Evolutionary conservation across 1,140 invertebrate genomes (phyloP).

Genomic region (Hyphantria cunea): DNA sequence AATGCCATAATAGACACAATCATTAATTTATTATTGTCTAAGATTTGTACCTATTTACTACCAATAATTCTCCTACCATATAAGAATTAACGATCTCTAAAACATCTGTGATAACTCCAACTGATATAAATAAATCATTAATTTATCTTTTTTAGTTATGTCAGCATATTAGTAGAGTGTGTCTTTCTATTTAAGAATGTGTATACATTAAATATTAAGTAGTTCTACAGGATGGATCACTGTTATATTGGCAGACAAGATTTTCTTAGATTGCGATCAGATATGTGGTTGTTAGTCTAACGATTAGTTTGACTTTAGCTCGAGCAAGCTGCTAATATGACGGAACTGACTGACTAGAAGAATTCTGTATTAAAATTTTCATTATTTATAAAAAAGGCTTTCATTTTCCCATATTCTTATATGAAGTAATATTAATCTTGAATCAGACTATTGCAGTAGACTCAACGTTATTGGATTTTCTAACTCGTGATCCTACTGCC

Average conservation of each 20-base stretch:
- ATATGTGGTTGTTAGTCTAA: not conserved
- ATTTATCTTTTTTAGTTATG: conserved; percentile 72
- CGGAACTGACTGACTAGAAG: conserved; percentile 63
- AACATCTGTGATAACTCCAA: conserved; percentile 79
- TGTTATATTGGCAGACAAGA: conserved; percentile 20
- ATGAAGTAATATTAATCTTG: too few relatives aligned
- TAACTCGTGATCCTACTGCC: too few relatives aligned
- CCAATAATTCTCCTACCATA: conserved; percentile 67
- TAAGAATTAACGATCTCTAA: conserved; percentile 80
- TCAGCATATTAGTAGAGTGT: conserved; percentile 36
- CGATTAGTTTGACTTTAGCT: conserved; percentile 1
- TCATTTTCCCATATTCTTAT: conserved; percentile 20
- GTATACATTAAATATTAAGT: conserved; percentile 28
- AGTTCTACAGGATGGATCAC: conserved; percentile 42
- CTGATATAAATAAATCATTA: conserved; percentile 74
- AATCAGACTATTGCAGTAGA: too few relatives aligned
- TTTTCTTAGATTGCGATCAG: not conserved
- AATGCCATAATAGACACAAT: conserved; percentile 25
- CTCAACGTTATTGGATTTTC: too few relatives aligned
- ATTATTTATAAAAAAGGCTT: conserved; percentile 36
- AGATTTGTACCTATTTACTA: conserved; percentile 48
- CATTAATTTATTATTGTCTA: conserved; percentile 27
- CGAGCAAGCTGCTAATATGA: conserved; percentile 33
- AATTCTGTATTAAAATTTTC: conserved; percentile 52
- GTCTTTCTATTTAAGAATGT: conserved; percentile 24